Conservation (phyloP, 2,888 invertebrate species). For the Entomobrya proxima region DNA sequence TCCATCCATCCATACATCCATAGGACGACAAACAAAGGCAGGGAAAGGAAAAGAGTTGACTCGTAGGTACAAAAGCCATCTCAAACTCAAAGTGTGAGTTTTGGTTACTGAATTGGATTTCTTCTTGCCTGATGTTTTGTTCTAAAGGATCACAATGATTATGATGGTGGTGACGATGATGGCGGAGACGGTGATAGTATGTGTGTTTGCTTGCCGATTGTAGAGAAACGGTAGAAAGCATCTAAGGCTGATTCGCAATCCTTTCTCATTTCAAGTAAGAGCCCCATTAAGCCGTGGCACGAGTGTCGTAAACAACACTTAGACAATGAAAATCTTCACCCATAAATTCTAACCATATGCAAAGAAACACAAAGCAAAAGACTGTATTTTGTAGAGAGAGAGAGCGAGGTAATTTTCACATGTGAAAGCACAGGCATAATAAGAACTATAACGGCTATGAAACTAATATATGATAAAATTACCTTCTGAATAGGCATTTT, state of each 20-base stretch:
- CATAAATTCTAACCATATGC: slow-evolving; percentile 73
- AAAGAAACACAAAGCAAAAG: slow-evolving; percentile 43
- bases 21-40: background rate
- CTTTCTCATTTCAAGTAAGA: slow-evolving; percentile 46
- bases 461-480: background rate
- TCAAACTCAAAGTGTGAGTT: background rate
- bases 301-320: slow-evolving; percentile 74
- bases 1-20: slow-evolving; percentile 25
- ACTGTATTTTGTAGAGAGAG: background rate
- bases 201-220: background rate
- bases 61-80: background rate
- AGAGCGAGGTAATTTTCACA: background rate
- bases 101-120: slow-evolving; percentile 22
- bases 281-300: slow-evolving; percentile 60
- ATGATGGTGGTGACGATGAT: background rate
- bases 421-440: background rate
- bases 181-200: background rate
- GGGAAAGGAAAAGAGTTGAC: background rate
- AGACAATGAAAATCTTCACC: slow-evolving; percentile 73
- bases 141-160: too few species aligned
- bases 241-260: slow-evolving; percentile 42
- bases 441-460: background rate
- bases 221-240: background rate
- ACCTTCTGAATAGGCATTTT: too few species aligned
- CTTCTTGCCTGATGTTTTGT: background rate